Evolutionary conservation across 2,888 invertebrate species (phyloP).

Genomic region (Standfussiana lucernea): DNA sequence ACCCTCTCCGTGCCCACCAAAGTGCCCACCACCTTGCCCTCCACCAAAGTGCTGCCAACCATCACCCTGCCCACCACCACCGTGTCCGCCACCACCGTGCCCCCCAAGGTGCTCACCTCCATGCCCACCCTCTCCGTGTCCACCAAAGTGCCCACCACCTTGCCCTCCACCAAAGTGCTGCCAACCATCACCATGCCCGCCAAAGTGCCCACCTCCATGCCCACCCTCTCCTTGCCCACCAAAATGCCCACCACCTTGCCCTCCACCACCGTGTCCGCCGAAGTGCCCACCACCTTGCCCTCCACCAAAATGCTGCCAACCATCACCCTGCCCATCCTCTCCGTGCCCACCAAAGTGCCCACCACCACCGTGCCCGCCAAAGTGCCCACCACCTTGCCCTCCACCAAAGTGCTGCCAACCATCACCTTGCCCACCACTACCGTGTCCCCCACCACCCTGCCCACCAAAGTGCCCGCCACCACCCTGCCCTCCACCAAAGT

Average conservation of each 20-base stretch:
- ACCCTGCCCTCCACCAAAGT: background rate
- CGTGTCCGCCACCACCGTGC: background rate
- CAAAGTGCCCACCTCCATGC: background rate
- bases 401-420: background rate
- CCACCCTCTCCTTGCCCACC: background rate
- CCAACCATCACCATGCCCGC: background rate
- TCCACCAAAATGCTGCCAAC: no score
- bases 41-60: background rate
- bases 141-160: background rate
- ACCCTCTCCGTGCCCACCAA: background rate
- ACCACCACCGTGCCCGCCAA: background rate
- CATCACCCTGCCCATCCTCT: background rate
- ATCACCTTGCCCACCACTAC: background rate
- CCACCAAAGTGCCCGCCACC: background rate
- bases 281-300: background rate
- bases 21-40: constrained; percentile 1
- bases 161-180: background rate
- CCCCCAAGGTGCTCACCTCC: background rate
- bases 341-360: background rate
- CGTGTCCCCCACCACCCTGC: background rate
- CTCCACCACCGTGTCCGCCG: background rate
- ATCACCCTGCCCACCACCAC: background rate
- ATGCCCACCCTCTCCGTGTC: background rate
- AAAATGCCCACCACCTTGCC: background rate
- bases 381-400: background rate